These are phyloP conservation scores for Blastomussa wellsi DNA, from an alignment of 92 coral and sea anemone species.

Conservation along the genomic window DNA sequence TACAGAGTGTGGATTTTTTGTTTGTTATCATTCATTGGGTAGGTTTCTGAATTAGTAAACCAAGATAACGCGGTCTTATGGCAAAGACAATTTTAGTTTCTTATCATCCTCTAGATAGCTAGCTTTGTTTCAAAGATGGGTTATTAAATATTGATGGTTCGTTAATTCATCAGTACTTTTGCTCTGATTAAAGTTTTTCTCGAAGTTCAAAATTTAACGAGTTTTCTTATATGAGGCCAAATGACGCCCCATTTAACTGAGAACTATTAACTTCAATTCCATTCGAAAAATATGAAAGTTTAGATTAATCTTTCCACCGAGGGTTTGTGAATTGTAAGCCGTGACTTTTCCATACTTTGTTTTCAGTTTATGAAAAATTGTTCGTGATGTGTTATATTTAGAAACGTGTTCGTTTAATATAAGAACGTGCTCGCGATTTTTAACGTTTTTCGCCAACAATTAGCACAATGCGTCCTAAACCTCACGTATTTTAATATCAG, in stretches of 20 bases:
- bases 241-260: neutral
- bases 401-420: neutral
- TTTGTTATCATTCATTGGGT: neutral
- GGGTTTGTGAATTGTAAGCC: neutral
- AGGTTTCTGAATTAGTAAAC: neutral
- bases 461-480: neutral
- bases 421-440: neutral
- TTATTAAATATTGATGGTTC: slow-evolving; percentile 16
- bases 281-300: neutral
- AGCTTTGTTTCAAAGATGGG: neutral
- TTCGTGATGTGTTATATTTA: neutral
- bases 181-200: slow-evolving; percentile 4
- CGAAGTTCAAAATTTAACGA: neutral
- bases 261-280: neutral
- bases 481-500: neutral
- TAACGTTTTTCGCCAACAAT: neutral
- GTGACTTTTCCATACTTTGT: neutral
- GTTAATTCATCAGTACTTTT: neutral
- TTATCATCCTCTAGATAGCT: neutral
- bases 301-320: neutral
- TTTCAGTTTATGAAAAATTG: neutral
- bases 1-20: neutral
- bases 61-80: neutral
- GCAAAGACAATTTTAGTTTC: neutral
- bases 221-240: neutral